These are phyloP conservation scores for Tinea pellionella DNA, from an alignment of 2,888 invertebrate species.

Conservation along the genomic window DNA sequence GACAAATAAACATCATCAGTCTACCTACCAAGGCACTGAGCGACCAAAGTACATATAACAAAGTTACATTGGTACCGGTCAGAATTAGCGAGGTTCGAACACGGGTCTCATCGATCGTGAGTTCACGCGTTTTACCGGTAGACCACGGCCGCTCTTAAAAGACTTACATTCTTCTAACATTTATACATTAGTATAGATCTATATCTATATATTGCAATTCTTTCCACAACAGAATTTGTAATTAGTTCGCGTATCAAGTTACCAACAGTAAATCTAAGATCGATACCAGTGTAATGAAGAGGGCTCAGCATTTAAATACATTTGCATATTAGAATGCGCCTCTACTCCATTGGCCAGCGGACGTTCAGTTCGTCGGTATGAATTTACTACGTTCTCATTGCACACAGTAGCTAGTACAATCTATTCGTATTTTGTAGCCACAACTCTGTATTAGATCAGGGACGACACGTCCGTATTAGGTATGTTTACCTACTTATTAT, in stretches of 20 bases:
- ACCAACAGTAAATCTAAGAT: constrained; percentile 69
- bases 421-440: not conserved
- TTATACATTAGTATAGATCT: too few species aligned
- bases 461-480: not conserved
- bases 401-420: not conserved
- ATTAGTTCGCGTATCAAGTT: constrained; percentile 24
- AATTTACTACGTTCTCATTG: constrained; percentile 3
- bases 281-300: constrained; percentile 68
- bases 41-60: too few species aligned
- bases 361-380: not conserved
- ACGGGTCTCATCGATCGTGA: too few species aligned
- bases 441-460: not conserved
- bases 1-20: too few species aligned
- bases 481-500: not conserved
- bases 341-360: constrained; percentile 25
- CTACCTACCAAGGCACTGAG: too few species aligned
- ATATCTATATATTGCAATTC: too few species aligned
- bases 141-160: too few species aligned
- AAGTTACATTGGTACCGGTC: too few species aligned
- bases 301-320: constrained; percentile 69
- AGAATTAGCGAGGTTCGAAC: too few species aligned
- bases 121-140: too few species aligned
- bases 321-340: constrained; percentile 68
- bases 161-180: too few species aligned
- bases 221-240: constrained; percentile 4